Conservation (phyloP, 1,140 invertebrate genomes). For the Apocrypta bakeri region DNA sequence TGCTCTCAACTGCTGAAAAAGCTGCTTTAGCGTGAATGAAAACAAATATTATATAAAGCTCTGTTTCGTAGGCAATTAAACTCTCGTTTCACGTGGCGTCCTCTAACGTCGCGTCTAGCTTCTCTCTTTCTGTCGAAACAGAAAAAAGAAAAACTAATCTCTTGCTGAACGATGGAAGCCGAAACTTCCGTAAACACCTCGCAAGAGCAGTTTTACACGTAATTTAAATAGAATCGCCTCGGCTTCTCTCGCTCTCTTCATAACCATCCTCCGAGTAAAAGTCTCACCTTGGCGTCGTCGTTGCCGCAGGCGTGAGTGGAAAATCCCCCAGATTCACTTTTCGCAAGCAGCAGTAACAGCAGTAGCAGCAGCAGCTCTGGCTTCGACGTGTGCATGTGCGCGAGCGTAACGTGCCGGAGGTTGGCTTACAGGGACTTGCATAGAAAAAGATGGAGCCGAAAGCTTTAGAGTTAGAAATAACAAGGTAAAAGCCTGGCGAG, state of each 20-base stretch:
- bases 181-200: slow-evolving; percentile 20
- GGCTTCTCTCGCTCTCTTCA: neutral
- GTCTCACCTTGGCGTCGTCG: slow-evolving; percentile 5
- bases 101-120: neutral
- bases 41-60: neutral
- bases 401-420: neutral
- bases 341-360: neutral
- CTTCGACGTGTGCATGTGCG: neutral
- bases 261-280: slow-evolving; percentile 33
- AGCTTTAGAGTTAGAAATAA: neutral
- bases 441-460: slow-evolving; percentile 1
- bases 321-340: slow-evolving; percentile 49
- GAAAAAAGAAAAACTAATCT: neutral
- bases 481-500: neutral
- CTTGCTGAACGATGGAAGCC: neutral
- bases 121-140: neutral
- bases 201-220: slow-evolving; percentile 39
- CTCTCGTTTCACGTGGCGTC: neutral
- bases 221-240: slow-evolving; percentile 46
- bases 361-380: neutral
- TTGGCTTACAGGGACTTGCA: slow-evolving; percentile 23
- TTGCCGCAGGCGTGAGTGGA: slow-evolving; percentile 33
- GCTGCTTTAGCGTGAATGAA: neutral
- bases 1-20: neutral
- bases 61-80: neutral